Percentiles rank a stretch among this genome's conserved stretches.
These are phyloP conservation scores for Opisthocomus hoazin DNA, from an alignment of 2,113 vertebrate species.

Conservation along the genomic window DNA sequence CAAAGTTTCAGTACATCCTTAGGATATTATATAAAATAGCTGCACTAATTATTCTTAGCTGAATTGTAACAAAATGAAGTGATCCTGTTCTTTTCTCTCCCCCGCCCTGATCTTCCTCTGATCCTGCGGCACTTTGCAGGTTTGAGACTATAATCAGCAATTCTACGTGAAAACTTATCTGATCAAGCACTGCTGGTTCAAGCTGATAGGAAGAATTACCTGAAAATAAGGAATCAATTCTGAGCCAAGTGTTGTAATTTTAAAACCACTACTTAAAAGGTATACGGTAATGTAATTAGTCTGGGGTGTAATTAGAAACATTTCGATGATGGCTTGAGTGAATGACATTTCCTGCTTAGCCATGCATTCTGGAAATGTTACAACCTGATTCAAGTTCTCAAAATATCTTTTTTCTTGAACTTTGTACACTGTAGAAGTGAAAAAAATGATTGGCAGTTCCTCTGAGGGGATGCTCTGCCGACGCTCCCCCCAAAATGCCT, in stretches of 20 bases:
- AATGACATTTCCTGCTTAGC: not conserved
- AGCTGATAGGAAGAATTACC: not conserved
- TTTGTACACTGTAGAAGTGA: not conserved
- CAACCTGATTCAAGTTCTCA: not conserved
- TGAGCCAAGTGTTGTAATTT: not conserved
- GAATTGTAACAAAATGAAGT: not conserved
- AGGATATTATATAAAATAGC: not conserved
- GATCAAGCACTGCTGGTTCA: not conserved
- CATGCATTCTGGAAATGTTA: not conserved
- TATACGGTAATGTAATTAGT: not conserved
- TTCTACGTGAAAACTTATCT: not conserved
- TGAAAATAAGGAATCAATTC: not conserved
- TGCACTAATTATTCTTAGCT: not conserved
- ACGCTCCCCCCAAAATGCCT: not conserved
- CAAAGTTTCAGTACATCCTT: not conserved
- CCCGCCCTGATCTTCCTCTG: not conserved
- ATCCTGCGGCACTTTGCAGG: not conserved
- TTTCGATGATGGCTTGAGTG: not conserved
- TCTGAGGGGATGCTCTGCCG: not conserved
- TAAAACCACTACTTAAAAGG: not conserved
- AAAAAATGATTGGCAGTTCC: not conserved
- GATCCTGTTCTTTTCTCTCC: not conserved
- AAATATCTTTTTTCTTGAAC: not conserved
- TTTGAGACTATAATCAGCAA: not conserved
- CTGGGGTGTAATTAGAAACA: slow-evolving; percentile 1